Conservation (phyloP, 2,113 vertebrate species). For the Balaeniceps rex region DNA sequence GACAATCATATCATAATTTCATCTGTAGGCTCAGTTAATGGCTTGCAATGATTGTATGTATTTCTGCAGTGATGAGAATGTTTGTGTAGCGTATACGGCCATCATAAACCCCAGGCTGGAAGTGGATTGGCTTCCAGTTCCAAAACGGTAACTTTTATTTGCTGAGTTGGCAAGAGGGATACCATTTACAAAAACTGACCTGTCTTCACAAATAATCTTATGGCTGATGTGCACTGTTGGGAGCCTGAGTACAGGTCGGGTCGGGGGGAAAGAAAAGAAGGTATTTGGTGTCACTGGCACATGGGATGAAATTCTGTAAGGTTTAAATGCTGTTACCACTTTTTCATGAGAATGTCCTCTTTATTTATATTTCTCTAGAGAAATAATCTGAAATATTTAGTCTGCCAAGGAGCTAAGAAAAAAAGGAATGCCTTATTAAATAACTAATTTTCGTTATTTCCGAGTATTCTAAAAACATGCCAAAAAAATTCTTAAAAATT, state of each 20-base stretch:
- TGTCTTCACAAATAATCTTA: not conserved
- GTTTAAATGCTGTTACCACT: not conserved
- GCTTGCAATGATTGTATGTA: not conserved
- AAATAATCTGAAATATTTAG: not conserved
- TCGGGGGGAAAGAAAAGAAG: fast-evolving
- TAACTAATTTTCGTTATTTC: not conserved
- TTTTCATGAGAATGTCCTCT: not conserved
- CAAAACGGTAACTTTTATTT: not conserved
- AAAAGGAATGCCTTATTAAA: not conserved
- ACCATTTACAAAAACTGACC: not conserved
- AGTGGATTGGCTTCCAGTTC: not conserved
- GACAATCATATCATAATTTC: not conserved
- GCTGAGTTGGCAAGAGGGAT: not conserved
- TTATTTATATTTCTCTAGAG: not conserved
- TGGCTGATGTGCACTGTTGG: not conserved
- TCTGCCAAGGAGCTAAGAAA: not conserved
- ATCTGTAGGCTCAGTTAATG: not conserved
- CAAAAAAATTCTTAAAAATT: not conserved
- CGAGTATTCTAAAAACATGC: not conserved
- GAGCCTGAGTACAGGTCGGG: not conserved
- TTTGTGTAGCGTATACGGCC: not conserved
- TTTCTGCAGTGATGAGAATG: not conserved
- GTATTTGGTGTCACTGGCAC: not conserved
- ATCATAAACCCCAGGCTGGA: not conserved
- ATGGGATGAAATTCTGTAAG: not conserved